Conservation (phyloP, 2,888 invertebrate genomes). For the Metellina segmentata region DNA sequence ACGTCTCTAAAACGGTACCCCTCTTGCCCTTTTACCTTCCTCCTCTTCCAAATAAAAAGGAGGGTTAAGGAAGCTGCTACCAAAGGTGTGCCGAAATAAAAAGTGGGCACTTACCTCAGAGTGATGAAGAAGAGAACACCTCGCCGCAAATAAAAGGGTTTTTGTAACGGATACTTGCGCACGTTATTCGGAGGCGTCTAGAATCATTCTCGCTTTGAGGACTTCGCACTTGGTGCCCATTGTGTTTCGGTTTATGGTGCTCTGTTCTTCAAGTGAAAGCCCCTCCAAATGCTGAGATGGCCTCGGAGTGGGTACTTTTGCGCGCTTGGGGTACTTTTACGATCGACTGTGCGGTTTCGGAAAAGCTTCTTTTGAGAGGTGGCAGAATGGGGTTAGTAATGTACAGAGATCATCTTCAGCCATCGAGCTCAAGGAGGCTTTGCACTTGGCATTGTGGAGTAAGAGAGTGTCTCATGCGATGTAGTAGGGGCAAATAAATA, state of each 20-base stretch:
- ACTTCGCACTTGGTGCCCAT: constrained; percentile 42
- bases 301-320: background rate
- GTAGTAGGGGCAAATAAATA: too few relatives aligned
- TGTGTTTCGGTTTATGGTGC: constrained; percentile 59
- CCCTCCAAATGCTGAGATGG: background rate
- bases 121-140: constrained; percentile 38
- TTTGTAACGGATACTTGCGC: constrained; percentile 51
- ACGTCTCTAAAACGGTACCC: background rate
- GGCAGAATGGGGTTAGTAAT: background rate
- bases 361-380: background rate
- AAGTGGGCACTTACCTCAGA: constrained; percentile 16
- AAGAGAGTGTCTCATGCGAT: too few relatives aligned
- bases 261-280: constrained; percentile 26
- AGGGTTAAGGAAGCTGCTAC: background rate
- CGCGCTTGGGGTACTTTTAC: constrained; percentile 26
- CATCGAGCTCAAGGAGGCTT: background rate
- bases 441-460: background rate
- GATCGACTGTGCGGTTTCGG: background rate
- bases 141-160: constrained; percentile 53
- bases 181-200: constrained; percentile 11
- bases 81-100: constrained; percentile 50
- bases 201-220: constrained; percentile 13
- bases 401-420: background rate
- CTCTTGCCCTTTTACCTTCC: background rate
- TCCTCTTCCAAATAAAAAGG: constrained; percentile 13